Base-by-base conservation (phyloP, 2,113 vertebrate species). In the Plotosus lineatus region DNA sequence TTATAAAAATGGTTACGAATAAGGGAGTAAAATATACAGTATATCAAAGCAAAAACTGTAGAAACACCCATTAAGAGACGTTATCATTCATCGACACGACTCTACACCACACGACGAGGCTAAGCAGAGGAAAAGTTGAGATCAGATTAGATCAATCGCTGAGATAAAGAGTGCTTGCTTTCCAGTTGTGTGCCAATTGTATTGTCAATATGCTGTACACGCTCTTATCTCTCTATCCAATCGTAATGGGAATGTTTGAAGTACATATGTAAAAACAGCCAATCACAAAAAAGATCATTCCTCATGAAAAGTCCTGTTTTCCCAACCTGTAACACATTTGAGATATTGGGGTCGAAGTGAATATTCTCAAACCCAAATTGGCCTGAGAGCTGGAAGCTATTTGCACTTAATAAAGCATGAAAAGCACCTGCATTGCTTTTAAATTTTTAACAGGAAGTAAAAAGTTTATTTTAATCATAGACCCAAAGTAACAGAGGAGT, bases 291-390 rank as follows among this genome's bases (percentile, higher is more conserved):
- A 73, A 63, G 56, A 17, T 51, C 46, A 33, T 73, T 83, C 58
- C 50, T 44, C 46, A 77, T 74, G 58, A 80, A 73, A 66, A 82
- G 65, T 53, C 23, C 28, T 85, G 77, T 85, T 85, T 79, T 76
- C 33, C 38, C 55, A 85, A 83, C 77, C 84, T 83, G 81, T 77
- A 77, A 80, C 81, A 80, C 81, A 77, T 83, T 83, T 80, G 40
- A 83, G 81, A 85, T 85, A 80, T 80, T 60, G 53, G 65, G 68
- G n/a, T 79, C 28, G 26, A 79, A 77, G 19, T n/a, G 23, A 77
- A 58, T 63, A 74, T 86, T 76, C 83, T 85, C 50, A 80, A 71
- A 83, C 46, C 69, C 74, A 83, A 82, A 73, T 79, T 77, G 75
- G 79, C 15, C 72, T 66, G 75, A 55, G 48, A 66, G 81, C 86